These are phyloP conservation scores for Periplaneta americana DNA, from an alignment of 1,140 invertebrate genomes.

Conservation along the genomic window DNA sequence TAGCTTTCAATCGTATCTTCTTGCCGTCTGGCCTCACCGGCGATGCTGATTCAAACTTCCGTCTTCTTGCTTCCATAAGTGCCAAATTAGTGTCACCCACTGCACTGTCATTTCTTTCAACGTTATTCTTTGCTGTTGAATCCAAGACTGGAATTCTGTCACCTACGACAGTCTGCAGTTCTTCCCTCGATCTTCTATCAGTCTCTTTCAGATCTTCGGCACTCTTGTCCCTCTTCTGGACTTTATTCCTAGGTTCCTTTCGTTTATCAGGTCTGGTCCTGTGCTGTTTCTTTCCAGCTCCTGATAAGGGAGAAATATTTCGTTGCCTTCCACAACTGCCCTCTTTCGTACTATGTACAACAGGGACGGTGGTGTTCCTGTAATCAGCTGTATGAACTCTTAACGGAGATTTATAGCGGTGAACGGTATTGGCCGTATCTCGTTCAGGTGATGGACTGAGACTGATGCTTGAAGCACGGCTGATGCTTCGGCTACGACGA, in stretches of 20 bases:
- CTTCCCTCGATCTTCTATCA: not conserved
- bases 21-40: constrained; percentile 37
- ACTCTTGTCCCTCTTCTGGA: not conserved
- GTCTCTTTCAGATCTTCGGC: not conserved
- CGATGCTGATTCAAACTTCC: constrained; percentile 37
- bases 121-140: constrained; percentile 18
- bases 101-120: constrained; percentile 23
- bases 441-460: constrained; percentile 14
- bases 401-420: not conserved
- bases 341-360: not conserved
- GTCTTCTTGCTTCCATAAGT: constrained; percentile 34
- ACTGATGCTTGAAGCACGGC: constrained; percentile 10
- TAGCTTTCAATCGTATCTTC: constrained; percentile 34
- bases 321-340: not conserved
- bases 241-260: not conserved
- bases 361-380: not conserved
- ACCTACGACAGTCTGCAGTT: not conserved
- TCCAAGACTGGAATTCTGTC: not conserved
- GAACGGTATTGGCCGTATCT: not conserved
- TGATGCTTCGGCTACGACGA: not conserved
- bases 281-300: constrained; percentile 16
- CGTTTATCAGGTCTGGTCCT: not conserved
- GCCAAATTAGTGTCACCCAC: constrained; percentile 30
- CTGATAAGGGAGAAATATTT: not conserved
- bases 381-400: not conserved